Base-by-base conservation (phyloP, 2,888 invertebrate genomes). In the Drosophila eohydei region DNA sequence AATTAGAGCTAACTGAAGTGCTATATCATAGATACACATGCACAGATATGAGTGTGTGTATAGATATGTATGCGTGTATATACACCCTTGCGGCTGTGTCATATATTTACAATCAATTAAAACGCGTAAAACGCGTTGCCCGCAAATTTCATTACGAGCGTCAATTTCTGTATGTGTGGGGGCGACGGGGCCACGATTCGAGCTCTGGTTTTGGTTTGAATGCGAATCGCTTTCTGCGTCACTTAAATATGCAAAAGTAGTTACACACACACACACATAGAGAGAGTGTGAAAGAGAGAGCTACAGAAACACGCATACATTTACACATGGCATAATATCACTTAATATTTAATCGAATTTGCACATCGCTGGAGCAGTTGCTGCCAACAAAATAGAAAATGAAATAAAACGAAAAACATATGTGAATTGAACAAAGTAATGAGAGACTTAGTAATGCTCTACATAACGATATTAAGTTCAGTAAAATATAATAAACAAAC, bases 291-390 rank as follows among this genome's bases (percentile, higher is more conserved):
- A 8, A 0, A n/a, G 28, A 3, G 28, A 8, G 7, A n/a, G 14
- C n/a, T 8, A 48, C 8, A 30, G 0, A 50, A 11, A 21, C 21
- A 58, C 41, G 43, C 40, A 38, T 36, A 65, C 38, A 41, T 36
- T 16, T 26, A 57, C 44, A 71, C 48, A 51, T 63, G 70, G 66
- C 62, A 86, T 55, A 74, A 81, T 80, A 78, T 83, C 81, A 86
- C 79, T 83, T 83, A 86, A 81, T 77, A 81, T 83, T 83, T 83
- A 86, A 83, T 83, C 74, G 85, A 85, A 87, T 84, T 87, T 82
- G 70, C 74, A 70, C 77, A 71, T 75, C 67, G 46, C 71, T 70
- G 73, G 40, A 62, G 69, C 58, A 69, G 63, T 66, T 61, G 61
- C 63, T 63, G 50, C 43, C 55, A 56, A 30, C 40, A 38, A 60